A percentile compares a stretch with the other conserved stretches of the same genome.
Evolutionary conservation across 2,113 vertebrate species (phyloP).

Genomic region (Sus scrofa): DNA sequence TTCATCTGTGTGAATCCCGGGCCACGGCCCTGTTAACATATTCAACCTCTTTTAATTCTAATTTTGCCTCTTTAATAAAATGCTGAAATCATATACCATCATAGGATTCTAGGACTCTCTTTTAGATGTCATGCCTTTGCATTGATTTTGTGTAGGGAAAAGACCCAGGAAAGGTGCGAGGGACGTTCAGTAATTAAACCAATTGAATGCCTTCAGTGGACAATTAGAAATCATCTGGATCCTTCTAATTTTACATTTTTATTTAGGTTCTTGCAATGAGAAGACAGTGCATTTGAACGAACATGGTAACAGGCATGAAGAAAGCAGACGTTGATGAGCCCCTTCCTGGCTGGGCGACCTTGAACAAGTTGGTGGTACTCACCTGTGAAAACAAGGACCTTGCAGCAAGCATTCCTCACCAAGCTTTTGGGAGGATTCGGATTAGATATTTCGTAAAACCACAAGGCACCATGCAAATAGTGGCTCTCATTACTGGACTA

Average conservation of each 20-base stretch:
- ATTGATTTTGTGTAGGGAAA: neutral
- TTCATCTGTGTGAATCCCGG: constrained; percentile 70
- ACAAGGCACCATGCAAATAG: neutral
- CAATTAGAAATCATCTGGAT: neutral
- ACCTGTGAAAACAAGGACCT: neutral
- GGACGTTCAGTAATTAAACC: neutral
- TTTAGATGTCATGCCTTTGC: neutral
- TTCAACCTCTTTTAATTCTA: constrained; percentile 48
- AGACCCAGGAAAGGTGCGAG: neutral
- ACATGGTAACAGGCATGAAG: neutral
- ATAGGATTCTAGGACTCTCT: constrained; percentile 12
- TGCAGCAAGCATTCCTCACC: accelerated
- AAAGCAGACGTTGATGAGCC: neutral
- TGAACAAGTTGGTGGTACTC: neutral
- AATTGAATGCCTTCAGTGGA: neutral
- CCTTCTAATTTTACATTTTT: neutral
- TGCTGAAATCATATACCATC: constrained; percentile 68
- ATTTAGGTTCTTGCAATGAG: neutral
- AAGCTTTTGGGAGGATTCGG: neutral
- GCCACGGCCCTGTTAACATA: constrained; percentile 51
- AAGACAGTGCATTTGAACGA: neutral
- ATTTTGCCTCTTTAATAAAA: constrained; percentile 67
- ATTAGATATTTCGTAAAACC: neutral
- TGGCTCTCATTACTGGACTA: neutral
- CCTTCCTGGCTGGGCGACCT: neutral